Evolutionary conservation across 2,797 vertebrate species (phyloP).

Genomic region (Squalus acanthias): DNA sequence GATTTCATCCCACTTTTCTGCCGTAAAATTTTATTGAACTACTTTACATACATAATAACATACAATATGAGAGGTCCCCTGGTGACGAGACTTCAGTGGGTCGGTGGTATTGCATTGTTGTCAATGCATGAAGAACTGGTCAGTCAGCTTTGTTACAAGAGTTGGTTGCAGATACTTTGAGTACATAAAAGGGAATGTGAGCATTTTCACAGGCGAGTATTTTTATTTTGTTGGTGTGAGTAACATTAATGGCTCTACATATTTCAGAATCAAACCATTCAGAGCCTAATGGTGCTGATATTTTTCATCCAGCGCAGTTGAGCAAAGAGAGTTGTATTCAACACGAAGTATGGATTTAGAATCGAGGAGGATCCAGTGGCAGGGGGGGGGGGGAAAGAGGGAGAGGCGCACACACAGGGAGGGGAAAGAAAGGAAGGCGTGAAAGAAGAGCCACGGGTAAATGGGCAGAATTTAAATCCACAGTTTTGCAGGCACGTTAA

Average conservation of each 20-base stretch:
- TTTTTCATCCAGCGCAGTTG: not conserved
- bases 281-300: too few species aligned
- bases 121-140: not conserved
- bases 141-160: not conserved
- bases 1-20: not conserved
- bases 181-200: too few species aligned
- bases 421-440: not conserved
- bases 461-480: not conserved
- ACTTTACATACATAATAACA: not conserved
- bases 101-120: not conserved
- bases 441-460: not conserved
- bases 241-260: too few species aligned
- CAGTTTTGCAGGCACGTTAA: not conserved
- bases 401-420: not conserved
- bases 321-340: not conserved
- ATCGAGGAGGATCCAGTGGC: not conserved
- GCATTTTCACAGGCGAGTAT: too few species aligned
- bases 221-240: too few species aligned
- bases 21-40: not conserved
- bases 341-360: not conserved
- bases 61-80: not conserved
- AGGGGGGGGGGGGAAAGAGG: too few species aligned
- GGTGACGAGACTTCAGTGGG: not conserved
- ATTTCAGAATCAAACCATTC: too few species aligned
- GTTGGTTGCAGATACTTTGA: too few species aligned